phyloP scores from a whole-genome alignment of 2,888 invertebrate species.

The Diploptera punctata region DNA sequence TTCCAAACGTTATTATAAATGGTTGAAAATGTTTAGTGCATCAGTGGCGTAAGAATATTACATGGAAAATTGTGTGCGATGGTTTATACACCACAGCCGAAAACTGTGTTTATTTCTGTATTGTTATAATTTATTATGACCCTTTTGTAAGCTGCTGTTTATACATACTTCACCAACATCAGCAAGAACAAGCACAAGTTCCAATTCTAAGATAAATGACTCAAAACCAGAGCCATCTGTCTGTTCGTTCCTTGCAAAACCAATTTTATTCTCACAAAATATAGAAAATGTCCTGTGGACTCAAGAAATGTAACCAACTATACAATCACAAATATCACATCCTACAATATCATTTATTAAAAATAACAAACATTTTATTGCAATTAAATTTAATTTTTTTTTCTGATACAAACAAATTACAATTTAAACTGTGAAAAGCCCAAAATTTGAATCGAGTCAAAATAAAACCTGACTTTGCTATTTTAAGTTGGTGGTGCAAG shows the following conservation, averaged over 20 bases:
- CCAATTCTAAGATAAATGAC: conserved; percentile 24
- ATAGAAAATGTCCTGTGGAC: neutral
- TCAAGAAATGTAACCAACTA: conserved; percentile 40
- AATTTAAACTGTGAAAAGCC: too few species aligned
- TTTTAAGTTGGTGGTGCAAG: too few species aligned
- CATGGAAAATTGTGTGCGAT: too few species aligned
- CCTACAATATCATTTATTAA: conserved; percentile 60
- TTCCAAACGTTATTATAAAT: too few species aligned
- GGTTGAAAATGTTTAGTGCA: too few species aligned
- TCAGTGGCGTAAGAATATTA: too few species aligned
- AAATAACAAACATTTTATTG: conserved; percentile 49
- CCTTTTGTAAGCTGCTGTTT: conserved; percentile 31
- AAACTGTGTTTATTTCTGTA: too few species aligned
- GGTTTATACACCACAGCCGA: too few species aligned
- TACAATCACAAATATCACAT: conserved; percentile 60
- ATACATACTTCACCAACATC: conserved; percentile 30
- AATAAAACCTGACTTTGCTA: too few species aligned
- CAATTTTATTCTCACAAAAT: neutral
- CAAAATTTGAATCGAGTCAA: too few species aligned
- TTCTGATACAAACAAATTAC: neutral
- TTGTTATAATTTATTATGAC: conserved; percentile 31
- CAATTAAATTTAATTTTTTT: neutral
- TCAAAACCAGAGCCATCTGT: conserved; percentile 7
- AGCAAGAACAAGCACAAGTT: conserved; percentile 28
- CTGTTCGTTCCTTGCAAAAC: neutral